Evolutionary conservation across 2,113 vertebrate species (phyloP), one percentile per base, ranked within the genome.

Genomic region (Nerophis ophidion): DNA sequence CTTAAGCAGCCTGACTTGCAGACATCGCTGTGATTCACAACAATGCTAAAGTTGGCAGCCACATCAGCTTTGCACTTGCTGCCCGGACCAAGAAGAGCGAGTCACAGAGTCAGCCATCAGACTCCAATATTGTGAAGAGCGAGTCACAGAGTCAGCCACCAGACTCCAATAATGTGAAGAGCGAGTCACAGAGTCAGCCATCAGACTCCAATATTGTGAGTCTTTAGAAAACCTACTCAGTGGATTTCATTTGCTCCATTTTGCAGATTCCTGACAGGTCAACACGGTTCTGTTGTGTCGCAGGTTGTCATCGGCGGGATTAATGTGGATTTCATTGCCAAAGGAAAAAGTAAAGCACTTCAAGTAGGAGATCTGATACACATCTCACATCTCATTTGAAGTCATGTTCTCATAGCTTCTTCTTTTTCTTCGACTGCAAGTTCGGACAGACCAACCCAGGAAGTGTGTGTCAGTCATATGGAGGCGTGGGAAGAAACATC

Each of bases 221-320:
- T 26, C 3, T 26, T 26, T 26, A 26, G 0, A 26, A 26, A 26
- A 26, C 26, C 1, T 3, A 26, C 26, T 26, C 26, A 26, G 4
- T 26, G 26, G 26, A 26, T 26, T 3, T 26, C 26, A 26, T 26
- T 26, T 2, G 26, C 26, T 26, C 26, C 4, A 3, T 26, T 26
- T 26, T 26, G 26, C 26, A 26, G 26, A 26, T 1, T 26, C 2
- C 26, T 26, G 4, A 26, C 1, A 26, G 26, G 26, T 17, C 11
- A 33, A 58, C n/a, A 26, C 1, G 6, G 5, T 5, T 11, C 10
- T 44, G 40, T 48, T 16, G 26, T 75, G 48, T 77, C 73, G 15
- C 81, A 96, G 94, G 91, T 95, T 64, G 91, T 96, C 45, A 89
- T 96, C 42, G 94, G 94, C 35, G 93, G 94, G 62, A 90, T 89